Base-by-base conservation (phyloP, 2,888 invertebrate species). In the Scrobipalpa atriplicella region DNA sequence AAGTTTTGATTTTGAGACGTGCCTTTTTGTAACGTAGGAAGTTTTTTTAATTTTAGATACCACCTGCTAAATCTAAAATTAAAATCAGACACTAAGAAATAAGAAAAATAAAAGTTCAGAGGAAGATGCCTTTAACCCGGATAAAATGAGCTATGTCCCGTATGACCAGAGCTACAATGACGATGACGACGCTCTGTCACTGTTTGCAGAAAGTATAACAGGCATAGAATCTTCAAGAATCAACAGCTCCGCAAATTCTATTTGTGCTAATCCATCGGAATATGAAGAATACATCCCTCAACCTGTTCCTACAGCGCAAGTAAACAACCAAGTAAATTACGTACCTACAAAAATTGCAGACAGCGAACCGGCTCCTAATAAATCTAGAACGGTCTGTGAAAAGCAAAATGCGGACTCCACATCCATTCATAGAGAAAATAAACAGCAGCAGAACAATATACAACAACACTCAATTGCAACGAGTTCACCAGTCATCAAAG, bases 161-260 rank as follows among this genome's bases (percentile, higher is more conserved):
- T 66, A 74, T 21, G 29, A 58, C n/a, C n/a, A 36, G n/a, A 56
- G n/a, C 21, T 52, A 51, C 56, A 56, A 56, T 21, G 29, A 56
- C n/a, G 89, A 90, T 13, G 90, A 87, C 43, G 87, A 91, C 62
- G 81, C 89, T 0, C 70, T 91, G 16, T 92, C 92, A 10, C 65
- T 92, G 1, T 92, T 75, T 69, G 91, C 91, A 13, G 90, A 89
- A 73, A 91, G 91, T 69, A 75, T 91, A n/a, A 82, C 84, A 0
- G 85, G 80, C 1, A 75, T 86, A n/a, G 91, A 90, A 62, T 78
- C 85, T 2, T 75, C 76, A 13, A 75, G 71, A 67, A 69, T 68
- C 2, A 80, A 75, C 51, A 75, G 72, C 65, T 72, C 78, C 0
- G 61, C 68, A 0, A 66, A 69, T 13, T 70, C 69, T 0, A 36